A percentile compares a stretch with the other conserved stretches of the same genome.
phyloP scores from a whole-genome alignment of 2,888 invertebrate genomes.

The Patella pellucida region DNA sequence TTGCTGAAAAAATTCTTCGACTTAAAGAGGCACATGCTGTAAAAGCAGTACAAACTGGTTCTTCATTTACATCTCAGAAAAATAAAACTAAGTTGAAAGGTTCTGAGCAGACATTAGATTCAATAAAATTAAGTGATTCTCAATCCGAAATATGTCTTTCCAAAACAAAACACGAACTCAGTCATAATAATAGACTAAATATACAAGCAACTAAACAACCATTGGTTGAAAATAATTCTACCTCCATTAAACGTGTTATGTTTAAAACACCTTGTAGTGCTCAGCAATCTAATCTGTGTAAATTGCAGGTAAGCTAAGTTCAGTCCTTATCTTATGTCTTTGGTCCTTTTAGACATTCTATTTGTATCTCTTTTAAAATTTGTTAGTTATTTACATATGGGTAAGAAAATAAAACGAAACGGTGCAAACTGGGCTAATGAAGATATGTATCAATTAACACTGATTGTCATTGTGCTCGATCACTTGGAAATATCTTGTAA shows the following conservation, averaged over 20 bases:
- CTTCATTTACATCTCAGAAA: not conserved
- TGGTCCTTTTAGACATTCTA: too few species aligned
- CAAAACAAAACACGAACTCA: slow-evolving; percentile 41
- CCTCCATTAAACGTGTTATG: slow-evolving; percentile 1
- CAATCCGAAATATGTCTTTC: slow-evolving; percentile 28
- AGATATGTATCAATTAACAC: not conserved
- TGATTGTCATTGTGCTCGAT: too few species aligned
- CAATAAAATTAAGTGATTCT: slow-evolving; percentile 38
- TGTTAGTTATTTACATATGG: not conserved
- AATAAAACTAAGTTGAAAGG: slow-evolving; percentile 17
- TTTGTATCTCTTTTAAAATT: not conserved
- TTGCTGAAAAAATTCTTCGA: slow-evolving; percentile 48
- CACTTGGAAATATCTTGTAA: too few species aligned
- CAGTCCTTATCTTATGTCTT: too few species aligned
- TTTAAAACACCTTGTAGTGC: slow-evolving; percentile 42
- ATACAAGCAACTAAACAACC: slow-evolving; percentile 19
- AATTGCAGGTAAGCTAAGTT: slow-evolving; percentile 40
- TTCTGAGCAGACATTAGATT: slow-evolving; percentile 39
- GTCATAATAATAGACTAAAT: slow-evolving; percentile 53
- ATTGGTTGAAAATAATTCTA: too few species aligned
- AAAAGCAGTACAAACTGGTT: slow-evolving; percentile 11
- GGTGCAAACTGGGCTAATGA: not conserved
- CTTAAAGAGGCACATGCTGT: slow-evolving; percentile 41
- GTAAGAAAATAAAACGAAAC: not conserved
- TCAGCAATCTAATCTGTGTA: slow-evolving; percentile 39